Evolutionary conservation across 2,797 vertebrate genomes (phyloP).

Genomic region (Sebastes hopkinsi): DNA sequence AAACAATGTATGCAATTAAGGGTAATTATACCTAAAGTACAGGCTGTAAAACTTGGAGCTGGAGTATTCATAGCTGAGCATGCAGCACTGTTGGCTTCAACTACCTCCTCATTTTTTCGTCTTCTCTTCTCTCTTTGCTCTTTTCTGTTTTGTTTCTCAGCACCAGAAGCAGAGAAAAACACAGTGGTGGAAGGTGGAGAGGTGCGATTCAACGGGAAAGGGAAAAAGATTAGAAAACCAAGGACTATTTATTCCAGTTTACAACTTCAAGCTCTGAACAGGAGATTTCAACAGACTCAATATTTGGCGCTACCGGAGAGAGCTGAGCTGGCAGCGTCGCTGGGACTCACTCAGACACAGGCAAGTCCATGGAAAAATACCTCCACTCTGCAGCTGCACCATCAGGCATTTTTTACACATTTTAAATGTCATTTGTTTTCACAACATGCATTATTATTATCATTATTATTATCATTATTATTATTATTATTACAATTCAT

Average conservation of each 20-base stretch:
- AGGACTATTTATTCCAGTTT: constrained; percentile 98
- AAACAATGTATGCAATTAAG: constrained; percentile 99
- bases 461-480: neutral
- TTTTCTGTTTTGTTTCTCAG: constrained; percentile 58
- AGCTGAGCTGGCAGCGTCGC: constrained; percentile 95
- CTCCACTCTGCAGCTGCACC: constrained; percentile 7
- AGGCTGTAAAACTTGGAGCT: constrained; percentile 90
- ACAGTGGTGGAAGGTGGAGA: constrained; percentile 98
- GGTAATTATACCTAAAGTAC: constrained; percentile 99
- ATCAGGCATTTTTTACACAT: neutral
- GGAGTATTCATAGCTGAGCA: constrained; percentile 70
- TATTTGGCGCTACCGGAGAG: constrained; percentile 97
- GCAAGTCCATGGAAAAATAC: constrained; percentile 73
- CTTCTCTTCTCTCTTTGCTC: constrained; percentile 4
- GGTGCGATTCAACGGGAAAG: constrained; percentile 98
- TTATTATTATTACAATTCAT: neutral
- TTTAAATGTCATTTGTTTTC: neutral
- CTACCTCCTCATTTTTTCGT: constrained; percentile 62
- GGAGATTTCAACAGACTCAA: constrained; percentile 97
- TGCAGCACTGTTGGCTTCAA: constrained; percentile 72
- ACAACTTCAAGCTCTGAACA: constrained; percentile 95
- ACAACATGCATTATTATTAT: neutral
- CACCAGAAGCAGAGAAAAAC: constrained; percentile 95
- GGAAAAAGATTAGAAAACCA: constrained; percentile 98
- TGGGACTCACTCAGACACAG: constrained; percentile 99